Conservation (phyloP, 2,797 vertebrate species). For the Balearica regulorum region DNA sequence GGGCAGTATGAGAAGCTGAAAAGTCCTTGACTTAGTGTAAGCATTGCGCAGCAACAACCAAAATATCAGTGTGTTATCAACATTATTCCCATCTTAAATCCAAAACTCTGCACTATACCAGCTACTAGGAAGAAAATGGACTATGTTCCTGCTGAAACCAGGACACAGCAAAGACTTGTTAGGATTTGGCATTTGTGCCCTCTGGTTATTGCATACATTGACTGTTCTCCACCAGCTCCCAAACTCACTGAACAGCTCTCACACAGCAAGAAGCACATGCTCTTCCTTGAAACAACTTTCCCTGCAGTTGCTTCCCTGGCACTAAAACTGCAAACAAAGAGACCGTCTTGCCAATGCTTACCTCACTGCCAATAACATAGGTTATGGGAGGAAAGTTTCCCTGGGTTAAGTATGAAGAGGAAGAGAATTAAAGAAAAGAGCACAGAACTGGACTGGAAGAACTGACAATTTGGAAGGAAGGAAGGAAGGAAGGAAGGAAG, state of each 20-base stretch:
- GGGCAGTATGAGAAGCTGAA: too few species aligned
- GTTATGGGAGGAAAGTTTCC: background rate
- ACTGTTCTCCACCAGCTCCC: background rate
- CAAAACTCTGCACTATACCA: too few species aligned
- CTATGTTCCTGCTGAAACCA: too few species aligned
- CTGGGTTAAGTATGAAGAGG: background rate
- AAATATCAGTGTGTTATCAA: too few species aligned
- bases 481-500: too few species aligned
- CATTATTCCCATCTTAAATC: too few species aligned
- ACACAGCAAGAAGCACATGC: background rate
- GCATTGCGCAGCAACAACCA: too few species aligned
- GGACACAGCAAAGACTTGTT: background rate
- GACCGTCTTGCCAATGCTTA: background rate
- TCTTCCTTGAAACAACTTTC: background rate
- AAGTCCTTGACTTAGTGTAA: too few species aligned
- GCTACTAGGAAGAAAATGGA: too few species aligned
- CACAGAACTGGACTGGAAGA: background rate
- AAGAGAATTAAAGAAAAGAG: background rate
- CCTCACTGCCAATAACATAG: background rate
- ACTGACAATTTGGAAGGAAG: background rate
- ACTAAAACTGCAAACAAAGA: background rate
- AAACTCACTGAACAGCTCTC: background rate
- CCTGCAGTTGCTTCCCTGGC: background rate
- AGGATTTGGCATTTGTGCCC: background rate
- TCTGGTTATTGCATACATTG: background rate